These are phyloP conservation scores for Lacanobia wlatinum DNA, from an alignment of 2,888 invertebrate species.

Conservation along the genomic window DNA sequence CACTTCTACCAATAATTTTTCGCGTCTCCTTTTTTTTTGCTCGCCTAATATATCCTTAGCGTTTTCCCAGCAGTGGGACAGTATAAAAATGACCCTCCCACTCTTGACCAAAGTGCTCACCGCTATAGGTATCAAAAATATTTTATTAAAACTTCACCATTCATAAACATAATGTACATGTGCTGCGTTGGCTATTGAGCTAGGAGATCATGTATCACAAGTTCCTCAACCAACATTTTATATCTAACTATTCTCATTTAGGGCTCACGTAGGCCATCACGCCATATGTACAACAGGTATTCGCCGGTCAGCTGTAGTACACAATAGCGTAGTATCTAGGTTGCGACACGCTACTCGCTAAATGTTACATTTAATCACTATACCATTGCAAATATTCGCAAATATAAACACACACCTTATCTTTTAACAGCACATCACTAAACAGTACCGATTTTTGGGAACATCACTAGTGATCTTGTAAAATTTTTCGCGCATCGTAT, in stretches of 20 bases:
- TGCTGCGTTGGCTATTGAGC: not conserved
- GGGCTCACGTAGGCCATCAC: not conserved
- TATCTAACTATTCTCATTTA: not conserved
- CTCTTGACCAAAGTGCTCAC: no score
- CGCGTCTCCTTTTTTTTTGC: no score
- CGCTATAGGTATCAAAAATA: no score
- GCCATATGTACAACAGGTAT: slow-evolving; percentile 6
- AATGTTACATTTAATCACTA: slow-evolving; percentile 51
- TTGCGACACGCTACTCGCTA: slow-evolving; percentile 29
- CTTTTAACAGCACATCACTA: slow-evolving; percentile 36
- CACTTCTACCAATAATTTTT: no score
- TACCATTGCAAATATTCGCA: slow-evolving; percentile 38
- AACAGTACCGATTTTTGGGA: not conserved
- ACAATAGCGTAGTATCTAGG: slow-evolving; percentile 33
- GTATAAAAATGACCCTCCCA: no score
- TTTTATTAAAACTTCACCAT: not conserved
- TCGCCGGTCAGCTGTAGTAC: slow-evolving; percentile 25
- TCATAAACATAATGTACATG: not conserved
- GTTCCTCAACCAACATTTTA: not conserved
- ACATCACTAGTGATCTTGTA: slow-evolving; percentile 1
- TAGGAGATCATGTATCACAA: not conserved
- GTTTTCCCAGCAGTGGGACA: no score
- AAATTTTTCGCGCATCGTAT: slow-evolving; percentile 41
- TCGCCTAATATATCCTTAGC: no score
- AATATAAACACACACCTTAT: slow-evolving; percentile 48